phyloP scores from a whole-genome alignment of 2,888 invertebrate genomes.

The Erannis defoliaria region DNA sequence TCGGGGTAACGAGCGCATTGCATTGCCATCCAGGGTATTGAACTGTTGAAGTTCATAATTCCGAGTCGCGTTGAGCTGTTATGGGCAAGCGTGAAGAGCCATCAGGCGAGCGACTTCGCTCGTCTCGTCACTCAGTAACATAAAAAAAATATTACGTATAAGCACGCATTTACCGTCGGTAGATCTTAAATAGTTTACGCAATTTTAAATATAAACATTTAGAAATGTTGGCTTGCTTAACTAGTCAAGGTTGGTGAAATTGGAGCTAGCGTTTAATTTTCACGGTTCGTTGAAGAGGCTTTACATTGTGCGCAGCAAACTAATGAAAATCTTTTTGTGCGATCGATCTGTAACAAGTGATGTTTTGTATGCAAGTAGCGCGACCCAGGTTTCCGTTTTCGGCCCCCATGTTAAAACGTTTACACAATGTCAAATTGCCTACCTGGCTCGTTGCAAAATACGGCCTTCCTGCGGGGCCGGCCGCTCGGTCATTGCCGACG shows the following conservation, averaged over 20 bases:
- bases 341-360: slow-evolving; percentile 46
- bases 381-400: slow-evolving; percentile 77
- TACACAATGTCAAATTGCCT: slow-evolving; percentile 79
- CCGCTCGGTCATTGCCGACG: slow-evolving; percentile 55
- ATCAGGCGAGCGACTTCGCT: no score
- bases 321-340: slow-evolving; percentile 38
- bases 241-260: slow-evolving; percentile 24
- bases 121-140: no score
- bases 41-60: no score
- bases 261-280: slow-evolving; percentile 15
- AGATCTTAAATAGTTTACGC: slow-evolving; percentile 1
- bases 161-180: background rate
- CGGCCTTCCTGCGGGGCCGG: slow-evolving; percentile 65
- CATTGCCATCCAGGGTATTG: no score
- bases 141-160: no score
- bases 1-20: no score
- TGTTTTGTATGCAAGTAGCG: slow-evolving; percentile 74
- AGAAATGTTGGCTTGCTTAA: slow-evolving; percentile 17
- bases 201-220: background rate
- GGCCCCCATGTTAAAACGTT: slow-evolving; percentile 77
- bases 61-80: no score
- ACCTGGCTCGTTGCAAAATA: slow-evolving; percentile 71
- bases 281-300: slow-evolving; percentile 32
- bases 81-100: no score
- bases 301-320: slow-evolving; percentile 12